Evolutionary conservation across 2,113 vertebrate genomes (phyloP).

Genomic region (Talpa occidentalis): DNA sequence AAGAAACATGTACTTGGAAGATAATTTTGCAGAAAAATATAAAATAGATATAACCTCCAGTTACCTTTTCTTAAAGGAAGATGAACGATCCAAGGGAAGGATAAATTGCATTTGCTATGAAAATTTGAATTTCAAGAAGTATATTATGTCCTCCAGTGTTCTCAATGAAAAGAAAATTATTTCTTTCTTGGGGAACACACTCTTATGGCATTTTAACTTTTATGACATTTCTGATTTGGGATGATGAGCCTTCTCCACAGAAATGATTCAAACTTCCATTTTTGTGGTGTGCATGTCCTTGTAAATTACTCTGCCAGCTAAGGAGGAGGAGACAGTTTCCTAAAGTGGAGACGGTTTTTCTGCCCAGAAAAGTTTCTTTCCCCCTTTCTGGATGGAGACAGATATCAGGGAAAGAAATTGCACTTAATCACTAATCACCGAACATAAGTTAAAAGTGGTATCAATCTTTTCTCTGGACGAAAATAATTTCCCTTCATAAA

Average conservation of each 20-base stretch:
- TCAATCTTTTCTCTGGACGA: conserved; percentile 10
- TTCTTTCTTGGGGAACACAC: conserved; percentile 78
- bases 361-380: conserved; percentile 27
- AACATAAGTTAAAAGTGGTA: conserved; percentile 67
- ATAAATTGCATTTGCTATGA: conserved; percentile 73
- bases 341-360: background rate
- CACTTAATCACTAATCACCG: conserved; percentile 50
- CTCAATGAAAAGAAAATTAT: conserved; percentile 80
- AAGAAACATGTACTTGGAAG: conserved; percentile 14
- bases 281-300: conserved; percentile 5
- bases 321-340: background rate
- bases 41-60: conserved; percentile 65
- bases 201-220: conserved; percentile 80
- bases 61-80: conserved; percentile 74
- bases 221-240: conserved; percentile 80
- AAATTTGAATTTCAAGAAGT: conserved; percentile 79
- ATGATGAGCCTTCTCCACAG: conserved; percentile 71
- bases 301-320: conserved; percentile 30
- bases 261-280: conserved; percentile 67
- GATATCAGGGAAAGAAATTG: conserved; percentile 29
- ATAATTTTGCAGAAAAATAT: conserved; percentile 50
- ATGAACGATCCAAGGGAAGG: conserved; percentile 70
- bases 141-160: conserved; percentile 65
- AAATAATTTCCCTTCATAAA: conserved; percentile 75
- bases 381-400: background rate